Evolutionary conservation across 1,140 invertebrate species (phyloP), one percentile per base, ranked within the genome.

Genomic region (Drosophila chauvacae): DNA sequence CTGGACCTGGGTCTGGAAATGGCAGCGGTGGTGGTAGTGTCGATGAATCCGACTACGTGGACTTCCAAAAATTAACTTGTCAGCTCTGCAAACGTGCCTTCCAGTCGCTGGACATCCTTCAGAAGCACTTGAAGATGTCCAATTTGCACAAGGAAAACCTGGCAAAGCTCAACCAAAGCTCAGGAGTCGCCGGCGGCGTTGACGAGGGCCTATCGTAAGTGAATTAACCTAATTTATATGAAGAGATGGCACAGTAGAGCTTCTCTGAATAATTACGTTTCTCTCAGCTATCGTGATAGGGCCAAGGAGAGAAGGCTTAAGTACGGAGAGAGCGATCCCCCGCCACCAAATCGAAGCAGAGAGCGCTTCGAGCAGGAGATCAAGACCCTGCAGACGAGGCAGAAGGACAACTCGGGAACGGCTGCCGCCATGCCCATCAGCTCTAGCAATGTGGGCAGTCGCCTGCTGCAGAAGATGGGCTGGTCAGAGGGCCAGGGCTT

Each of bases 401-500:
- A 88, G 45, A 70, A 81, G 30, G 92, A 93, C 65, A 35, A n/a
- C 6, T 23, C 39, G 16, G 68, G 80, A 13, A 91, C 93, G 58
- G 86, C 93, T 7, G 93, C 93, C 30, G 88, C 93, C 30, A 75
- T 93, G 63, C 92, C 94, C 14, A 97, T 99, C 50, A 96, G 97
- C 16, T 96, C 96, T 0, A 96, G 97, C 64, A 98, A 98, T 92
- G 96, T 98, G 77, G 98, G 98, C 4, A 98, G 96, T 93, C 97
- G 97, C 93, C 94, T 99, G 80, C 92, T 99, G 37, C 98, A 99
- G 93, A 99, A 98, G 93, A 99, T 99, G 98, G 99, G 99, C 1
- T 99, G 99, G 98, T 96, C 96, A 7, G 97, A 98, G 92, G 99
- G 98, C 1, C 96, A 97, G 94, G 99, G 99, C 0, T 93, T 99